Evolutionary conservation across 2,888 invertebrate genomes (phyloP).

Genomic region (Noctua comes): DNA sequence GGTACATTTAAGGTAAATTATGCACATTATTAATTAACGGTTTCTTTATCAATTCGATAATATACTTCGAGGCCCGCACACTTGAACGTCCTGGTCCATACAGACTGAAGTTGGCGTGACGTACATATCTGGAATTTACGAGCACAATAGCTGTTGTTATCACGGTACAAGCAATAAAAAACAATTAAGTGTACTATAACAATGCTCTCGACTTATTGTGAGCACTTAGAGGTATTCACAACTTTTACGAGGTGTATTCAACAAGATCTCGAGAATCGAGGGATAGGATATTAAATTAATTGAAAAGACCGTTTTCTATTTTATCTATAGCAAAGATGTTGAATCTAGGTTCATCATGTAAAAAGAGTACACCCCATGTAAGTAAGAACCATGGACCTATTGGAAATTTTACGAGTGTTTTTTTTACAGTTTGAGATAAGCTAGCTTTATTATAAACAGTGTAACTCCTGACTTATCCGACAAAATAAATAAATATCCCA

Average conservation of each 20-base stretch:
- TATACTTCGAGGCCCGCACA: neutral
- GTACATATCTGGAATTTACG: constrained; percentile 16
- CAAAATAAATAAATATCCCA: too few relatives aligned
- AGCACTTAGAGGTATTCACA: neutral
- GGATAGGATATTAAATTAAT: neutral
- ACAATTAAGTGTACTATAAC: constrained; percentile 16
- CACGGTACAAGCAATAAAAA: constrained; percentile 32
- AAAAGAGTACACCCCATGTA: too few relatives aligned
- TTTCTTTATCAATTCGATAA: neutral
- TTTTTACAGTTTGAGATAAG: too few relatives aligned
- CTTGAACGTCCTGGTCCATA: neutral
- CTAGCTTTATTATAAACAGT: too few relatives aligned
- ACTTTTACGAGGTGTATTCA: neutral
- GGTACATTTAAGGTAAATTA: neutral
- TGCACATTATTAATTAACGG: neutral
- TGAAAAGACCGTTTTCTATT: too few relatives aligned
- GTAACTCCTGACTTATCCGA: too few relatives aligned
- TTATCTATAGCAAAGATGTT: too few relatives aligned
- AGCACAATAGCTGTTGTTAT: constrained; percentile 41
- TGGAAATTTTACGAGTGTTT: too few relatives aligned
- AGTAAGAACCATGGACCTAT: too few relatives aligned
- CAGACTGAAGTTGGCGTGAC: neutral
- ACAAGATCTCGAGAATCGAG: neutral
- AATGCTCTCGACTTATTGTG: constrained; percentile 43
- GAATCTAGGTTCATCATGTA: too few relatives aligned